Conservation (phyloP, 2,113 vertebrate species). For the Dasyurus viverrinus region DNA sequence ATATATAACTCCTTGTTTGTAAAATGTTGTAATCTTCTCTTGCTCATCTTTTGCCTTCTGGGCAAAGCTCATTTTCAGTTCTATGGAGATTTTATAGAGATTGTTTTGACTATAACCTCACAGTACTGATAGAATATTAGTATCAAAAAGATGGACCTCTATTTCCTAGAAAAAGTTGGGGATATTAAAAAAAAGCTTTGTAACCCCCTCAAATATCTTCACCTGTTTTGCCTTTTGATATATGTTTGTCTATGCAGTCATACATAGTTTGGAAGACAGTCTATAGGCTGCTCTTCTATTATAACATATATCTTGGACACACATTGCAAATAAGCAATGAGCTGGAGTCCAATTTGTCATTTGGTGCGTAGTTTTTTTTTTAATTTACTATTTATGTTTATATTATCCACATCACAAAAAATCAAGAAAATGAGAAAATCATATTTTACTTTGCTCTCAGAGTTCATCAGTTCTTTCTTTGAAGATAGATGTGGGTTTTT, state of each 20-base stretch:
- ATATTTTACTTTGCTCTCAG: neutral
- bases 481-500: neutral
- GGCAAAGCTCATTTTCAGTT: neutral
- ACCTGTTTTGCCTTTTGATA: neutral
- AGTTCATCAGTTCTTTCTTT: neutral
- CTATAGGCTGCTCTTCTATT: neutral
- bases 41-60: neutral
- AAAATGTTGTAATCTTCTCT: neutral
- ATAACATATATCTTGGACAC: neutral
- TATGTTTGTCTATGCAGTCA: neutral
- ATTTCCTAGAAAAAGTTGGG: neutral
- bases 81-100: neutral
- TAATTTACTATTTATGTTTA: too few relatives aligned
- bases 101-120: neutral
- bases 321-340: neutral
- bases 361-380: neutral
- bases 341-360: neutral
- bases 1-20: neutral
- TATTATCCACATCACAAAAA: neutral
- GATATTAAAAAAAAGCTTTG: neutral
- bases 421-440: neutral
- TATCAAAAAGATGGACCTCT: neutral
- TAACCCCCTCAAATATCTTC: neutral
- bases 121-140: neutral
- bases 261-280: neutral